Conservation (phyloP, 92 coral and sea anemone genomes). For the Porites lobata region DNA sequence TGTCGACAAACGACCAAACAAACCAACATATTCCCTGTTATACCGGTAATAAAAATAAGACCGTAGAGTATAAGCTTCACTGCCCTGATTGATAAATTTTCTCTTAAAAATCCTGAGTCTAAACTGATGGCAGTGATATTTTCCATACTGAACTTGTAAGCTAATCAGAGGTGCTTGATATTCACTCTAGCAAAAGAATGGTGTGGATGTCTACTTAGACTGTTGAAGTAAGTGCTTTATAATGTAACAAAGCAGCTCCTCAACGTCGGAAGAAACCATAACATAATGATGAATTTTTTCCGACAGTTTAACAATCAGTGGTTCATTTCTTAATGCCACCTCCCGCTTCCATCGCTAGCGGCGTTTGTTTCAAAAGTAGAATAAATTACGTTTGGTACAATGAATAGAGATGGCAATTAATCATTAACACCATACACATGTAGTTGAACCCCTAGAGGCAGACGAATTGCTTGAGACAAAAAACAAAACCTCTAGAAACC, state of each 20-base stretch:
- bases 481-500: not conserved
- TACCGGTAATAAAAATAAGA: slow-evolving; percentile 60
- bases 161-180: not conserved
- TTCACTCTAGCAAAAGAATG: not conserved
- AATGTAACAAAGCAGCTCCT: not conserved
- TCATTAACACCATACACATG: not conserved
- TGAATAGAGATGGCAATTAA: slow-evolving; percentile 6
- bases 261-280: not conserved
- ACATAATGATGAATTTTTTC: not conserved
- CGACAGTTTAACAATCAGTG: not conserved
- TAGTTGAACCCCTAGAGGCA: not conserved
- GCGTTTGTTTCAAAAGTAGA: slow-evolving; percentile 6
- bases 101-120: slow-evolving; percentile 1
- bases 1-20: slow-evolving; percentile 88
- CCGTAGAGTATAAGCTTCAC: slow-evolving; percentile 74
- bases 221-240: not conserved
- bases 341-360: not conserved
- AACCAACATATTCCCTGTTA: slow-evolving; percentile 80
- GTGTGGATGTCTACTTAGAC: not conserved
- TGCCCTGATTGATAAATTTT: slow-evolving; percentile 34
- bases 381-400: not conserved
- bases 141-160: slow-evolving; percentile 6
- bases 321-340: not conserved
- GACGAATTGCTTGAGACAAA: no score
- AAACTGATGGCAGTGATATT: slow-evolving; percentile 8